A percentile compares a stretch with the other conserved stretches of the same genome.
Evolutionary conservation across 2,113 vertebrate species (phyloP).

Genomic region (Dissostichus mawsoni): DNA sequence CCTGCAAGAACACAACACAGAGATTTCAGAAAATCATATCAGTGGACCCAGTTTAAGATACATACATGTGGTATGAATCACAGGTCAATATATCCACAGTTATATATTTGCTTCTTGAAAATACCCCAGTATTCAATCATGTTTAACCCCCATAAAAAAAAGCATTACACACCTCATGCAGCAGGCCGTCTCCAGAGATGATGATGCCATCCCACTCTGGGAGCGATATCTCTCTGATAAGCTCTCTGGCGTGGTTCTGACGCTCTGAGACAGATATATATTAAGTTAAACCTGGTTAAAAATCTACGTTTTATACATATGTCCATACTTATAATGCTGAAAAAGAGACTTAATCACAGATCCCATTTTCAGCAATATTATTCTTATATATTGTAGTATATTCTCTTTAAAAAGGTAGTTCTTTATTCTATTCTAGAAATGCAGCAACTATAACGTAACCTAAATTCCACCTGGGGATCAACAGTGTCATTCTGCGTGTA

Average conservation of each 20-base stretch:
- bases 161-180: constrained; percentile 86
- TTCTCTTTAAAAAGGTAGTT: no score
- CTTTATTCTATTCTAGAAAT: no score
- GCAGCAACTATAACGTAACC: no score
- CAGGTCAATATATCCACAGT: constrained; percentile 18
- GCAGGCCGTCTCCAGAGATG: constrained; percentile 90
- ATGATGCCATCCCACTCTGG: constrained; percentile 91
- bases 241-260: constrained; percentile 90
- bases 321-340: background rate
- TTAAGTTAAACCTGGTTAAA: background rate
- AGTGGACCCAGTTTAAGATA: background rate
- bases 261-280: constrained; percentile 81
- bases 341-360: no score
- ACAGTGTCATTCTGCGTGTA: no score
- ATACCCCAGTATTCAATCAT: background rate
- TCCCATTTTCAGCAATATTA: no score
- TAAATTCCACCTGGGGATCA: no score
- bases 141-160: background rate
- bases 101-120: background rate
- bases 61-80: background rate
- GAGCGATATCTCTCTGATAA: constrained; percentile 88
- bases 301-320: background rate
- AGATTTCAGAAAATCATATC: background rate
- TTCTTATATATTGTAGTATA: no score
- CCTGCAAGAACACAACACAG: constrained; percentile 74